A percentile compares a stretch with the other conserved stretches of the same genome.
Evolutionary conservation across 2,113 vertebrate genomes (phyloP).

Genomic region (Callaeas wilsoni): DNA sequence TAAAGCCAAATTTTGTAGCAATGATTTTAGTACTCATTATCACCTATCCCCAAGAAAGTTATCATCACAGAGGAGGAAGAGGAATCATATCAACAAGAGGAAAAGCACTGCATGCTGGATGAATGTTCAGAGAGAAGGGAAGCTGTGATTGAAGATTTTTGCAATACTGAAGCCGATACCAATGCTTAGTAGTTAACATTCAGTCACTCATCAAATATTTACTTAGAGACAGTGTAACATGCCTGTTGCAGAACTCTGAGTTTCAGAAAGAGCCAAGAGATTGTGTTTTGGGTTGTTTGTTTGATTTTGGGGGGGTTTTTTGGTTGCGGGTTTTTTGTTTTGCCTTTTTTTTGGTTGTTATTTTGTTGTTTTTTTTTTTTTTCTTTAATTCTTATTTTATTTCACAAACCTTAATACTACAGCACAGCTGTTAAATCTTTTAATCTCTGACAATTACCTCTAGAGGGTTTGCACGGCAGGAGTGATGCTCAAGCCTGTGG

Average conservation of each 20-base stretch:
- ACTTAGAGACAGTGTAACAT: neutral
- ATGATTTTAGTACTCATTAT: neutral
- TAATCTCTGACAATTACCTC: neutral
- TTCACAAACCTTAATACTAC: neutral
- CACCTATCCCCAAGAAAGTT: neutral
- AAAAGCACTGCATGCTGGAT: neutral
- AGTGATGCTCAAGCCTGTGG: neutral
- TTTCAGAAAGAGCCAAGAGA: neutral
- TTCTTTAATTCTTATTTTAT: neutral
- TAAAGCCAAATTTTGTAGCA: neutral
- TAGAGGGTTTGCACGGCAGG: neutral
- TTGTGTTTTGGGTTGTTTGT: neutral
- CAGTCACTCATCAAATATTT: constrained; percentile 41
- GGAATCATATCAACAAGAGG: neutral
- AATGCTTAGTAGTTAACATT: constrained; percentile 18
- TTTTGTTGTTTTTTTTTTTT: neutral
- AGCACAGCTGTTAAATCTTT: neutral
- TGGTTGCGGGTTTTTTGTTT: too few relatives aligned
- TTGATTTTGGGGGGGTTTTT: neutral
- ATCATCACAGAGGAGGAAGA: neutral
- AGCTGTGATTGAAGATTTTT: neutral
- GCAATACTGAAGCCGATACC: neutral
- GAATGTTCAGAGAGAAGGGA: neutral
- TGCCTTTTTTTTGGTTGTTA: neutral
- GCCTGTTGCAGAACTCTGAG: neutral